Base-by-base conservation (phyloP, 2,797 vertebrate species). In the Enteromius trimaculatus region DNA sequence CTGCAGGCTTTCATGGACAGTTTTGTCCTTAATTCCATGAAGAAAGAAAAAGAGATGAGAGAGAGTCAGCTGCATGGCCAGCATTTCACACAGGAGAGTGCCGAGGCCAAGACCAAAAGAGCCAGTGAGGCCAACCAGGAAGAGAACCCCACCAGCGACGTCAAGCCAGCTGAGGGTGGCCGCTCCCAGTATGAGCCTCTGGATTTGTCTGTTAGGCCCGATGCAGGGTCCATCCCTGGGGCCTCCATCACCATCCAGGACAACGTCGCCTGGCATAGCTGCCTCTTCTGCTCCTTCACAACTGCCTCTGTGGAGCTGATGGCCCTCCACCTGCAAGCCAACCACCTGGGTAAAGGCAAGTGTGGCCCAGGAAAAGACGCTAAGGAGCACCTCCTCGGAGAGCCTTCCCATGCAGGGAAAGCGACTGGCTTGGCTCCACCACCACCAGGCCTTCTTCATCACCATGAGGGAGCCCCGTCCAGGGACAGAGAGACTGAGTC, bases 1-100 rank as follows among this genome's bases (percentile, higher is more conserved):
- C 94, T 99, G 86, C 98, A 98, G 86, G 97, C 98, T 26, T 99
- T 99, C 92, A 98, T 99, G 97, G 98, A 99, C 94, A 98, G 89
- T 91, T 99, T 98, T 84, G 98, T 99, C 86, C 94, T 98, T 78
- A 95, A 92, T 92, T 97, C 97, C 87, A 93, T 99, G 94, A 98
- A 97, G 93, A 99, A 97, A 85, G 97, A 98, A 78, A 94, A 95
- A 86, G 97, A 97, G 89, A 91, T 94, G 85, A 96, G 95, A 84
- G 97, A 97, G 83, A 96, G 80, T 83, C 87, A 92, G 53, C 81
- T 88, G 71, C 93, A 97, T 88, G 71, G 83, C 42, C 91, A 91
- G 82, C 95, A 91, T 88, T 95, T 95, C 70, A 91, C 92, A 3
- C 58, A 89, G 23, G 96, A 98, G 44, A 92, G 94, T 0, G 92